These are phyloP conservation scores for Drosophila lowei DNA, from an alignment of 1,140 invertebrate genomes.

Conservation along the genomic window DNA sequence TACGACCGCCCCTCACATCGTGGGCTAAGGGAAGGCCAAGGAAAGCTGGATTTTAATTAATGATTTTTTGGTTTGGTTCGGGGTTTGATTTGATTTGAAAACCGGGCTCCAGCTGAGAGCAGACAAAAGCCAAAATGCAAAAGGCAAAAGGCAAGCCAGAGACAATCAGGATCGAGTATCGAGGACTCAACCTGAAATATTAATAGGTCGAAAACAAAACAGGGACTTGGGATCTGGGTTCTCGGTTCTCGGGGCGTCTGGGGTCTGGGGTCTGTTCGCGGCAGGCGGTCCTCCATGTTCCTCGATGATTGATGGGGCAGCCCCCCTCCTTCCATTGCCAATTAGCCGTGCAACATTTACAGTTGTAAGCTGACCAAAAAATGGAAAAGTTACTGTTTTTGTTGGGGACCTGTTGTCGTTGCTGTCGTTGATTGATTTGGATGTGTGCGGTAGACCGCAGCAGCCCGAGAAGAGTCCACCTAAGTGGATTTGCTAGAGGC, in stretches of 20 bases:
- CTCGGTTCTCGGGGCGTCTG: background rate
- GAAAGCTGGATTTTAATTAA: constrained; percentile 60
- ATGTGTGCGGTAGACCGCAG: constrained; percentile 43
- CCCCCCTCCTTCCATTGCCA: constrained; percentile 14
- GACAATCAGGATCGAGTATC: constrained; percentile 3
- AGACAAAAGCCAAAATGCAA: background rate
- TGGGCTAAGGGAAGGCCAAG: too few relatives aligned
- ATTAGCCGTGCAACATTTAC: constrained; percentile 56
- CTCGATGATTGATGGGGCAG: constrained; percentile 45
- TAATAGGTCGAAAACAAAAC: constrained; percentile 23
- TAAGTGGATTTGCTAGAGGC: constrained; percentile 51
- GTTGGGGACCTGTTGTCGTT: too few relatives aligned
- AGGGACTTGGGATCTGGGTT: constrained; percentile 6
- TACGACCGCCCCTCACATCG: background rate
- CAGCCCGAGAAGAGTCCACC: constrained; percentile 32
- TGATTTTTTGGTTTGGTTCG: constrained; percentile 65
- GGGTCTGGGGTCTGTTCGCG: constrained; percentile 8
- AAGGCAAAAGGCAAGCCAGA: background rate
- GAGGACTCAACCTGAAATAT: constrained; percentile 45
- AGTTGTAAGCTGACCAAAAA: constrained; percentile 41
- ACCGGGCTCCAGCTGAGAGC: background rate
- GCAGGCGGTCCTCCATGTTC: constrained; percentile 38
- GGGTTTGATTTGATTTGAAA: constrained; percentile 24
- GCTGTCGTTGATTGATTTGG: constrained; percentile 57
- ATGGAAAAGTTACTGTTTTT: constrained; percentile 7